Conservation (phyloP, 1,140 invertebrate genomes). For the Drosophila rufa region DNA sequence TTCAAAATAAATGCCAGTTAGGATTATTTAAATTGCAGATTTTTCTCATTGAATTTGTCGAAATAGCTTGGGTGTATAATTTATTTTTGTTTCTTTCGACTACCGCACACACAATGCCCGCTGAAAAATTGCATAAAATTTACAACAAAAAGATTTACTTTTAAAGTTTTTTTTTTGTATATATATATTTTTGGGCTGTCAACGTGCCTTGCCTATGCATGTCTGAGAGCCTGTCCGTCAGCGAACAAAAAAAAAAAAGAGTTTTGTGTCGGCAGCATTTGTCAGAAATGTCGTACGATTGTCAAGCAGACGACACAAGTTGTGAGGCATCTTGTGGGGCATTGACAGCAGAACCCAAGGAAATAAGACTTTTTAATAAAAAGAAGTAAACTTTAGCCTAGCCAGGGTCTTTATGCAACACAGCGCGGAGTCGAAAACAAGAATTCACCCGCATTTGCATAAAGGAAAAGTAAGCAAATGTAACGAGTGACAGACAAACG, state of each 20-base stretch:
- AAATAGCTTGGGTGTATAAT: conserved; percentile 73
- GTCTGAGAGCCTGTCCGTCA: conserved; percentile 60
- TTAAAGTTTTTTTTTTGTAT: conserved; percentile 26
- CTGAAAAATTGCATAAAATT: conserved; percentile 76
- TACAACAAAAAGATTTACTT: conserved; percentile 47
- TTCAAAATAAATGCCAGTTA: conserved; percentile 78
- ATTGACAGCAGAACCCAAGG: conserved; percentile 53
- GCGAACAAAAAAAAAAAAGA: conserved; percentile 22
- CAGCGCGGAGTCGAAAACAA: conserved; percentile 4
- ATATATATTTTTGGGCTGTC: conserved; percentile 54
- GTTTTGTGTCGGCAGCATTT: conserved; percentile 75
- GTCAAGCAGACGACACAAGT: conserved; percentile 64
- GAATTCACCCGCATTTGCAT: conserved; percentile 66
- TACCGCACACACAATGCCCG: conserved; percentile 35
- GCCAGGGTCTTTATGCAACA: conserved; percentile 37
- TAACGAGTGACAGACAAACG: conserved; percentile 76
- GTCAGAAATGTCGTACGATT: conserved; percentile 80
- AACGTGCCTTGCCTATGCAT: conserved; percentile 67
- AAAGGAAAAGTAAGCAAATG: conserved; percentile 75
- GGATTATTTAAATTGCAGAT: conserved; percentile 81
- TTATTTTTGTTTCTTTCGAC: conserved; percentile 53
- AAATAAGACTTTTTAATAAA: conserved; percentile 30
- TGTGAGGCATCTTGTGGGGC: conserved; percentile 57
- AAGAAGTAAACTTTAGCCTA: conserved; percentile 11
- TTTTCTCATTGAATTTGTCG: conserved; percentile 78